Evolutionary conservation across 1,140 invertebrate species (phyloP).

Genomic region (Stenopsyche tienmushanensis): DNA sequence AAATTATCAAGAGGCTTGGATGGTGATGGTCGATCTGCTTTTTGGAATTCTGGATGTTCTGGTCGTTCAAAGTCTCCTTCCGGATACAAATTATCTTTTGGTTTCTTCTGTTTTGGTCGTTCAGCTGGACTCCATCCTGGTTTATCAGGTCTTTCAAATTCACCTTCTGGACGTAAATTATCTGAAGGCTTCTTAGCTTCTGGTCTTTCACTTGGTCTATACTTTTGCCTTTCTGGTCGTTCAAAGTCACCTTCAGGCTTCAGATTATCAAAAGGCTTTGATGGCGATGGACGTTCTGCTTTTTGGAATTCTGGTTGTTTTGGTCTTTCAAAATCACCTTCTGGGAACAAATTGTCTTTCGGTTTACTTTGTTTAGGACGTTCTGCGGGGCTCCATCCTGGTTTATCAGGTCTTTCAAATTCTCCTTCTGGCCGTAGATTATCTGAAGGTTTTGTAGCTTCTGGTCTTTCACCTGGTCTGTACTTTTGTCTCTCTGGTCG

Average conservation of each 20-base stretch:
- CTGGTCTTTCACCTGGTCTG: constrained; percentile 52
- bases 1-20: constrained; percentile 57
- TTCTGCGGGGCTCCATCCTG: constrained; percentile 58
- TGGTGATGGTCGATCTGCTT: constrained; percentile 47
- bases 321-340: constrained; percentile 60
- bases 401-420: constrained; percentile 56
- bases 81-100: constrained; percentile 61
- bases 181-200: constrained; percentile 56
- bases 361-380: constrained; percentile 53
- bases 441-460: constrained; percentile 54
- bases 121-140: constrained; percentile 51
- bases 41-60: constrained; percentile 48
- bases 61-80: constrained; percentile 59
- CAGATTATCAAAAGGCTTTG: constrained; percentile 57
- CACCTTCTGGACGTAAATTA: constrained; percentile 66
- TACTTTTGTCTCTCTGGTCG: constrained; percentile 47
- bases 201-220: constrained; percentile 56
- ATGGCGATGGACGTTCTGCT: constrained; percentile 47
- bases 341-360: constrained; percentile 58
- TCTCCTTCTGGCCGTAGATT: constrained; percentile 59
- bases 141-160: constrained; percentile 56
- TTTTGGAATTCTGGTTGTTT: constrained; percentile 43
- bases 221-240: constrained; percentile 54
- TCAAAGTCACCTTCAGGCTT: constrained; percentile 59
- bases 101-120: constrained; percentile 56